phyloP scores from a whole-genome alignment of 2,113 vertebrate species.

The Rhinogobius similis region DNA sequence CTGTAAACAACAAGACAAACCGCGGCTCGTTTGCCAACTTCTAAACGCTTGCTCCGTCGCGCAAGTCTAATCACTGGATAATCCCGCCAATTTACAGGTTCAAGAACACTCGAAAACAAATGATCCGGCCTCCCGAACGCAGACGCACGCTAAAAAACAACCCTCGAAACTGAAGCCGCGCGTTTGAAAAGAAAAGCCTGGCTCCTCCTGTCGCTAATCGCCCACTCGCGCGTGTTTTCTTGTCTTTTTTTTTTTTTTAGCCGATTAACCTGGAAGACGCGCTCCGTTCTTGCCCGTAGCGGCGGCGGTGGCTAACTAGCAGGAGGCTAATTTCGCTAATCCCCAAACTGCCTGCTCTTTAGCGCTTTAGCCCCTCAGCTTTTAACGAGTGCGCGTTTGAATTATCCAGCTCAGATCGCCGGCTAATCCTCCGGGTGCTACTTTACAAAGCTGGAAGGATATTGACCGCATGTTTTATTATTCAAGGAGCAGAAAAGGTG shows the following conservation, averaged over 20 bases:
- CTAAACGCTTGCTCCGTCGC: background rate
- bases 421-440: conserved; percentile 52
- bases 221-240: conserved; percentile 51
- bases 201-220: conserved; percentile 66
- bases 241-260: conserved; percentile 51
- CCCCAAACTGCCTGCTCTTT: conserved; percentile 46
- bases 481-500: background rate
- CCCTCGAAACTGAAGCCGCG: conserved; percentile 51
- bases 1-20: no score
- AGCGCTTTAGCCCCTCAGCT: conserved; percentile 9
- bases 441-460: conserved; percentile 30
- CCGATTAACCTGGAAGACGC: conserved; percentile 70
- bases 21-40: no score
- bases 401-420: conserved; percentile 66
- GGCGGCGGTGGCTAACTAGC: conserved; percentile 50
- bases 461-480: conserved; percentile 59
- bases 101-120: background rate
- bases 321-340: conserved; percentile 61
- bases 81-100: background rate
- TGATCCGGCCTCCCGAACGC: background rate
- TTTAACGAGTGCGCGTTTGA: conserved; percentile 55
- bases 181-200: conserved; percentile 66
- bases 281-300: conserved; percentile 33
- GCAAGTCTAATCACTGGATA: background rate
- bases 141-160: background rate